Conservation (phyloP, 2,797 vertebrate genomes). For the Periophthalmus magnuspinnatus region DNA sequence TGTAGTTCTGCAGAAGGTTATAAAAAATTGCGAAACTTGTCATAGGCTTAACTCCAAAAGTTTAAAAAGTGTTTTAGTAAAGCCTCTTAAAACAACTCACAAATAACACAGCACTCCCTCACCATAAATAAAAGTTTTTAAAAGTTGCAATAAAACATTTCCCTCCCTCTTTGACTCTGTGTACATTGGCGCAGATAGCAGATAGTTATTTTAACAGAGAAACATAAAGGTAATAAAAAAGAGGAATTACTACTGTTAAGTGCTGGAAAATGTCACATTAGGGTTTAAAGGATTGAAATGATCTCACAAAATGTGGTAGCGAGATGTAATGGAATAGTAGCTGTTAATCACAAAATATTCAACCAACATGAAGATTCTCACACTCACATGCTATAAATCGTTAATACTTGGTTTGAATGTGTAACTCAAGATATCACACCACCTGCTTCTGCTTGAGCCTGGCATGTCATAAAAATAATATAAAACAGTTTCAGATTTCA, state of each 20-base stretch:
- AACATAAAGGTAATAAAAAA: conserved; percentile 5
- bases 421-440: conserved; percentile 34
- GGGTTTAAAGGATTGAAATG: conserved; percentile 1
- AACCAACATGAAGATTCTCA: conserved; percentile 1
- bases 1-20: not conserved
- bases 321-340: not conserved
- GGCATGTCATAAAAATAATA: conserved; percentile 28
- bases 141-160: conserved; percentile 19
- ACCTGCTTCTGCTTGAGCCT: conserved; percentile 40
- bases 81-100: conserved; percentile 34
- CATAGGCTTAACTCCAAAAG: conserved; percentile 15
- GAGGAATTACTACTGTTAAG: conserved; percentile 7
- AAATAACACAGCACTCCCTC: conserved; percentile 40
- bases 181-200: conserved; percentile 32
- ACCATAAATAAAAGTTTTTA: conserved; percentile 10
- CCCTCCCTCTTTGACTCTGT: conserved; percentile 27
- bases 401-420: conserved; percentile 3
- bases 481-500: conserved; percentile 16
- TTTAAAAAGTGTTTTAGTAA: conserved; percentile 23
- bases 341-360: not conserved
- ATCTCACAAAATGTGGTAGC: conserved; percentile 4
- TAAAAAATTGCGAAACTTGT: not conserved
- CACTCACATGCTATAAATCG: conserved; percentile 12
- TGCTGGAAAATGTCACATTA: conserved; percentile 15
- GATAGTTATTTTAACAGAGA: conserved; percentile 12